Evolutionary conservation across 2,797 vertebrate species (phyloP), one percentile per base, ranked within the genome.

Genomic region (Helarctos malayanus): DNA sequence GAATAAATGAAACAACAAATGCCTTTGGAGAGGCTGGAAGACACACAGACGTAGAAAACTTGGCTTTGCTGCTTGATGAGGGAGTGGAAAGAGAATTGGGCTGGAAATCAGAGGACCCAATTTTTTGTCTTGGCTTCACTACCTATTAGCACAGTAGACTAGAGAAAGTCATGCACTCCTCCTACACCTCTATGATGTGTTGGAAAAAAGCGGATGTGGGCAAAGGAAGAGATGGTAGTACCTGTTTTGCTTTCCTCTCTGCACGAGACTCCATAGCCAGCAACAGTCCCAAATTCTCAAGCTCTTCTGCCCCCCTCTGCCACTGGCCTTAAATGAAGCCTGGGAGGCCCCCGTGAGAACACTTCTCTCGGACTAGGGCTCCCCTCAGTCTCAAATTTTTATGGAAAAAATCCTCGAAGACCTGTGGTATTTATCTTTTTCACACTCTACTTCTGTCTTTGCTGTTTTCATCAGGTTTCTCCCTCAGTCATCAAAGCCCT

Each of bases 1-100:
- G 79, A 89, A 89, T 80, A 93, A 87, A 87, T 89, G 79, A 61
- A 93, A 96, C 54, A 89, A 65, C 41, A 94, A 86, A 63, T 79
- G 19, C 41, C 59, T 82, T 79, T 59, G 76, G 75, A 78, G 41
- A 71, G 16, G 79, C 61, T 52, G 11, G 76, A 95, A 85, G 19
- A 96, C 69, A 68, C 47, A 57, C 4, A 80, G 38, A 63, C 69
- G n/a, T 45, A 27, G 12, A 82, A 94, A 56, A 65, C 27, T 71
- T 54, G n/a, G 59, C 92, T 91, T 63, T 27, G 41, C 35, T 79
- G 47, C 83, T 47, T 27, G 45, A 21, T 45, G 25, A 94, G 65
- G 47, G 73, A 68, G 23, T 91, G 21, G 57, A 80, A 84, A 93
- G 32, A 82, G 61, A 95, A 18, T 6, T 57, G 49, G 73, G 35